A percentile compares a stretch with the other conserved stretches of the same genome.
These are phyloP conservation scores for Drosophila seguyi DNA, from an alignment of 1,140 invertebrate genomes.

Conservation along the genomic window DNA sequence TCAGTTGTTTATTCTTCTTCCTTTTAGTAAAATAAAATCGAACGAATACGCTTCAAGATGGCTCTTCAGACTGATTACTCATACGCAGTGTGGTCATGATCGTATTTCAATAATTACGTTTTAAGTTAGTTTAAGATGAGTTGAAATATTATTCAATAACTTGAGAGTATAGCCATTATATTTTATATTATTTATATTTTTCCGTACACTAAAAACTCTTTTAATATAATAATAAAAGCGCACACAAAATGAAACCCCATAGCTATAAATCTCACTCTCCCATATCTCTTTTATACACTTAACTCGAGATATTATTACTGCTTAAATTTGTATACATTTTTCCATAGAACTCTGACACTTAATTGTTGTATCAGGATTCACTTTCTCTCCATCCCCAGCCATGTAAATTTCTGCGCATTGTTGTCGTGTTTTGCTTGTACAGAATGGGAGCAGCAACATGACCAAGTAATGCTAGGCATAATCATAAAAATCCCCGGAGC, in stretches of 20 bases:
- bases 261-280: not conserved
- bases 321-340: slow-evolving; percentile 9
- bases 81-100: no score
- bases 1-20: not conserved
- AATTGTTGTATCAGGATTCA: slow-evolving; percentile 20
- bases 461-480: slow-evolving; percentile 66
- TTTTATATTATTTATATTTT: not conserved
- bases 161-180: not conserved
- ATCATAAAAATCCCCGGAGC: slow-evolving; percentile 51
- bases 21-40: not conserved
- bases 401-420: slow-evolving; percentile 41
- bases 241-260: not conserved
- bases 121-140: no score
- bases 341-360: not conserved
- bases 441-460: slow-evolving; percentile 29
- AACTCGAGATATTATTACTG: not conserved
- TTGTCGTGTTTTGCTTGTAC: slow-evolving; percentile 20
- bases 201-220: not conserved
- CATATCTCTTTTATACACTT: not conserved
- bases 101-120: no score
- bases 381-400: not conserved
- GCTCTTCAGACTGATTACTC: no score
- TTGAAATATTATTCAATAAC: not conserved
- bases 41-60: no score
- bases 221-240: not conserved